phyloP scores from a whole-genome alignment of 2,797 vertebrate genomes.

The Adelosebastes latens region DNA sequence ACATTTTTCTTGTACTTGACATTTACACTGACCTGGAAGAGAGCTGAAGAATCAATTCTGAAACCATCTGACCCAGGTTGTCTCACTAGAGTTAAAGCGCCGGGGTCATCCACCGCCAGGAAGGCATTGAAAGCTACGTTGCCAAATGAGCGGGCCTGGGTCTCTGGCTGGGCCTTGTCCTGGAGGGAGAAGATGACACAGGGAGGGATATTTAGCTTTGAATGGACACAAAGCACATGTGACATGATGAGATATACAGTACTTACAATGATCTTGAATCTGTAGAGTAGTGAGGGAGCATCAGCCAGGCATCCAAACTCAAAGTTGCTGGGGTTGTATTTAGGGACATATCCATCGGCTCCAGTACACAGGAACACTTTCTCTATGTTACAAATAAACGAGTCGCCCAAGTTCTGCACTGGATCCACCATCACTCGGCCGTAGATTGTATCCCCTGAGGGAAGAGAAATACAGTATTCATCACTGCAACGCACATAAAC shows the following conservation, averaged over 20 bases:
- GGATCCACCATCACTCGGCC: conserved; percentile 97
- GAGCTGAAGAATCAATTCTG: conserved; percentile 90
- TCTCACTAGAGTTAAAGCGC: conserved; percentile 87
- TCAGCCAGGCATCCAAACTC: conserved; percentile 97
- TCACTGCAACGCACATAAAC: not conserved
- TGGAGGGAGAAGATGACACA: conserved; percentile 39
- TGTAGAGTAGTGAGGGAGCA: conserved; percentile 90
- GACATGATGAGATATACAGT: not conserved
- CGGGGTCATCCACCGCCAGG: conserved; percentile 90
- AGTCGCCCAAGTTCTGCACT: conserved; percentile 94
- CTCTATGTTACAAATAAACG: conserved; percentile 95
- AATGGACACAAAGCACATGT: not conserved
- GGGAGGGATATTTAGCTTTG: not conserved
- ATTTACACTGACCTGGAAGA: conserved; percentile 88
- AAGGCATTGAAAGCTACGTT: conserved; percentile 88
- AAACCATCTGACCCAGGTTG: conserved; percentile 97
- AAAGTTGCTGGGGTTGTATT: conserved; percentile 90
- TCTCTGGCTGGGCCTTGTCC: conserved; percentile 98
- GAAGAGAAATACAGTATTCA: not conserved
- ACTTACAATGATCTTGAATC: conserved; percentile 96
- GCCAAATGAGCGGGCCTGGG: conserved; percentile 89
- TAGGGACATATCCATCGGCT: conserved; percentile 95
- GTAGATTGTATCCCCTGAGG: conserved; percentile 90
- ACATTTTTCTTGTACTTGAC: not conserved
- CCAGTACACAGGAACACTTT: conserved; percentile 97